These are phyloP conservation scores for Eremobia ochroleuca DNA, from an alignment of 2,888 invertebrate genomes.

Conservation along the genomic window DNA sequence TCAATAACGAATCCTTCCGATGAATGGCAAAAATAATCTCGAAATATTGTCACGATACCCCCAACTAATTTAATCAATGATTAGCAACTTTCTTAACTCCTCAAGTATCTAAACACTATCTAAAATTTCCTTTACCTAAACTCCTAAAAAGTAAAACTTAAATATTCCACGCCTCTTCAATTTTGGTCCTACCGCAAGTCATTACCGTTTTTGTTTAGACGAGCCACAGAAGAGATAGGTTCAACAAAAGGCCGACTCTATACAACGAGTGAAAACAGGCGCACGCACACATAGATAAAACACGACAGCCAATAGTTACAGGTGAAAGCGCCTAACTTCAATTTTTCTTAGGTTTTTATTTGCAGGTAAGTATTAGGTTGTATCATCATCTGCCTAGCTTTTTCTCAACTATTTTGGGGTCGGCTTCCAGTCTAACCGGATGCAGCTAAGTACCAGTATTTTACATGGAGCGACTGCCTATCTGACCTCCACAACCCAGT, in stretches of 20 bases:
- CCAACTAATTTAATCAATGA: neutral
- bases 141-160: constrained; percentile 24
- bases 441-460: too few species aligned
- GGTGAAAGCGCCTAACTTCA: neutral
- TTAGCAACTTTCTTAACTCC: neutral
- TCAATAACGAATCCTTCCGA: neutral
- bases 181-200: constrained; percentile 53
- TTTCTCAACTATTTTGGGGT: too few species aligned
- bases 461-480: too few species aligned
- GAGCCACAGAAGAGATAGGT: neutral
- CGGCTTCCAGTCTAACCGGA: too few species aligned
- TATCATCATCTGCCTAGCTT: too few species aligned
- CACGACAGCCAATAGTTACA: too few species aligned
- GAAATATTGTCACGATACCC: neutral
- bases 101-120: constrained; percentile 26
- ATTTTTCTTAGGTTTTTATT: neutral
- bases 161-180: constrained; percentile 60
- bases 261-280: neutral
- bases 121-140: constrained; percentile 25
- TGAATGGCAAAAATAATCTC: neutral
- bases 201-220: constrained; percentile 63
- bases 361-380: neutral
- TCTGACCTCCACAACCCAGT: too few species aligned
- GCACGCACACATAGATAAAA: neutral
- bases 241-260: neutral